These are phyloP conservation scores for Oryzias dopingdopingensis DNA, from an alignment of 2,797 vertebrate species.

Conservation along the genomic window DNA sequence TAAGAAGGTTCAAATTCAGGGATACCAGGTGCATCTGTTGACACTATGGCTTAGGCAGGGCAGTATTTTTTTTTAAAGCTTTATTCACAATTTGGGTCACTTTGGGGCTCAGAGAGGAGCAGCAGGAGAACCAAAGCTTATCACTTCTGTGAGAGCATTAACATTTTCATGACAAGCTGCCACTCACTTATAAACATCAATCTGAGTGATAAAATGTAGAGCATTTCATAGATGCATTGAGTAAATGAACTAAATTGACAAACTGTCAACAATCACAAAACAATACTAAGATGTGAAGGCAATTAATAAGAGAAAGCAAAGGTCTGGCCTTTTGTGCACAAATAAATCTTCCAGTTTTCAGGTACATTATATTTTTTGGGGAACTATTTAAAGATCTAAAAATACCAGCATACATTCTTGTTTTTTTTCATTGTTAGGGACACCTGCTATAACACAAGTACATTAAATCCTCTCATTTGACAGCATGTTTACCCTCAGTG, in stretches of 20 bases:
- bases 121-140: neutral
- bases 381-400: neutral
- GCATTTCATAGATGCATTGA: neutral
- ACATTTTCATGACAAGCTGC: neutral
- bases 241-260: neutral
- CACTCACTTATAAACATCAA: slow-evolving; percentile 5
- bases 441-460: neutral
- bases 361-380: neutral
- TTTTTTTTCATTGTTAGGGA: neutral
- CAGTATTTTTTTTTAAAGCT: neutral
- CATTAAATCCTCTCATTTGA: neutral
- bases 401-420: neutral
- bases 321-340: slow-evolving; percentile 10
- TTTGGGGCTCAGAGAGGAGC: neutral
- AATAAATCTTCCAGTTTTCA: neutral
- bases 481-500: neutral
- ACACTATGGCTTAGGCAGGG: too few relatives aligned
- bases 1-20: too few relatives aligned
- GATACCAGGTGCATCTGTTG: too few relatives aligned
- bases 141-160: neutral
- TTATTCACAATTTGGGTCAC: slow-evolving; percentile 5
- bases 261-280: neutral
- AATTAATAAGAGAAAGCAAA: slow-evolving; percentile 2
- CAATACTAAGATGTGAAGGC: neutral
- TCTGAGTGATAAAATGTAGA: neutral